Conservation (phyloP, 2,797 vertebrate genomes). For the Sebastes kiyomatsui region DNA sequence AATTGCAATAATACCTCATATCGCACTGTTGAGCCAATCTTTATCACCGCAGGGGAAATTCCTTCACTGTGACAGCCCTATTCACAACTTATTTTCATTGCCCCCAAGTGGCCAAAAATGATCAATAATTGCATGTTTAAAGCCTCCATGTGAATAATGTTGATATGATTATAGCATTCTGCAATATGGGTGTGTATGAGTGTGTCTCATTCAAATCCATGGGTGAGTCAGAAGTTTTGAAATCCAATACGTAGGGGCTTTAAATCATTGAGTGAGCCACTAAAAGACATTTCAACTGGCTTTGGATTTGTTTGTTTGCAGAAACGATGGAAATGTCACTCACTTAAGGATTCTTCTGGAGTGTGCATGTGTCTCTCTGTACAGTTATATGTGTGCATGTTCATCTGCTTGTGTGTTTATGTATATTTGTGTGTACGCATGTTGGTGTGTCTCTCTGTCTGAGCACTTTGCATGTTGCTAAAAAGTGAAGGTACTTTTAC, state of each 20-base stretch:
- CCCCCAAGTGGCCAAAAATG: not conserved
- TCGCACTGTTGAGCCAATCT: too few species aligned
- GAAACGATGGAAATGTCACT: not conserved
- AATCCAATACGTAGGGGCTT: not conserved
- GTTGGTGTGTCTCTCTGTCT: not conserved
- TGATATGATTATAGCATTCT: not conserved
- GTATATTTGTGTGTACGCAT: not conserved
- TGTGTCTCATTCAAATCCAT: not conserved
- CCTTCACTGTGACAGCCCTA: too few species aligned
- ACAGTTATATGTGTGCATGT: not conserved
- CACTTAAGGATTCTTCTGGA: not conserved
- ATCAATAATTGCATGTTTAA: not conserved
- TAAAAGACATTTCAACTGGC: not conserved
- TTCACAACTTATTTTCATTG: not conserved
- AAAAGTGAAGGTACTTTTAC: not conserved
- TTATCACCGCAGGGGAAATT: too few species aligned
- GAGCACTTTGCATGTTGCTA: not conserved
- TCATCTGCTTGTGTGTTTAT: not conserved
- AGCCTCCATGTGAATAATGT: not conserved
- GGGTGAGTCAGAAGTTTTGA: not conserved
- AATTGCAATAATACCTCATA: too few species aligned
- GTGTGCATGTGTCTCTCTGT: not conserved
- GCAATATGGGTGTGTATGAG: too few species aligned
- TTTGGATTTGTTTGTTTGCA: not conserved
- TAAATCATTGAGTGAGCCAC: not conserved